Evolutionary conservation across 2,888 invertebrate species (phyloP).

Genomic region (Ichneumoninae sp.): DNA sequence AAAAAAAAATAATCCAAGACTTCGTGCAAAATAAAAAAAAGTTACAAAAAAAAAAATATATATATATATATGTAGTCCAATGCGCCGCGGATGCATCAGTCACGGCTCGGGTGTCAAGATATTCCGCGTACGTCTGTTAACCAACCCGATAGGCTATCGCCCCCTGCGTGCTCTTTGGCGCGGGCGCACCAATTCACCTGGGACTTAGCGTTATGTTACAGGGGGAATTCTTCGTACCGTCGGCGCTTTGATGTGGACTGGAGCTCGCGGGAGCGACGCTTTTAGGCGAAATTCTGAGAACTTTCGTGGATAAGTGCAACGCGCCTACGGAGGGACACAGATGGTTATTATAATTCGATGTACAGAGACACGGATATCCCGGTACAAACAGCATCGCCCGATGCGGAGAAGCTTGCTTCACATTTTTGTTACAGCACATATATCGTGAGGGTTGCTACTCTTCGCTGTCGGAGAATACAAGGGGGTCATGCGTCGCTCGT

Average conservation of each 20-base stretch:
- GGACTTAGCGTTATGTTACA: slow-evolving; percentile 38
- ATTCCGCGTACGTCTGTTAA: slow-evolving; percentile 43
- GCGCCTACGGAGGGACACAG: slow-evolving; percentile 31
- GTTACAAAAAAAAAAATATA: neutral
- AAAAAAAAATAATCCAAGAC: neutral
- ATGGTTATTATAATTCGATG: slow-evolving; percentile 52
- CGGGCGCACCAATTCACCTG: slow-evolving; percentile 44
- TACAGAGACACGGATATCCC: neutral
- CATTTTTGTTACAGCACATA: neutral
- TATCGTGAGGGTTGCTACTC: slow-evolving; percentile 38
- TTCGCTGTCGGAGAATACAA: slow-evolving; percentile 62
- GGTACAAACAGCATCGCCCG: neutral
- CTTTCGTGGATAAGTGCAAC: slow-evolving; percentile 45
- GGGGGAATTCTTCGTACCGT: slow-evolving; percentile 32
- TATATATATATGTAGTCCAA: too few species aligned
- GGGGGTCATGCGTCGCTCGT: slow-evolving; percentile 80
- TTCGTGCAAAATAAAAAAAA: too few species aligned
- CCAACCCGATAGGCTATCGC: slow-evolving; percentile 1
- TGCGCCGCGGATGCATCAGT: slow-evolving; percentile 46
- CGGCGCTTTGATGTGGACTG: slow-evolving; percentile 55
- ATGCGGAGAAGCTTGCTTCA: neutral
- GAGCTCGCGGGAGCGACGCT: slow-evolving; percentile 33
- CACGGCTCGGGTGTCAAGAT: slow-evolving; percentile 57
- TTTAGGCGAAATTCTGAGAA: slow-evolving; percentile 56
- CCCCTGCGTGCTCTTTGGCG: slow-evolving; percentile 34